phyloP scores from a whole-genome alignment of 2,113 vertebrate species.

The Gorsachius goisagi region DNA sequence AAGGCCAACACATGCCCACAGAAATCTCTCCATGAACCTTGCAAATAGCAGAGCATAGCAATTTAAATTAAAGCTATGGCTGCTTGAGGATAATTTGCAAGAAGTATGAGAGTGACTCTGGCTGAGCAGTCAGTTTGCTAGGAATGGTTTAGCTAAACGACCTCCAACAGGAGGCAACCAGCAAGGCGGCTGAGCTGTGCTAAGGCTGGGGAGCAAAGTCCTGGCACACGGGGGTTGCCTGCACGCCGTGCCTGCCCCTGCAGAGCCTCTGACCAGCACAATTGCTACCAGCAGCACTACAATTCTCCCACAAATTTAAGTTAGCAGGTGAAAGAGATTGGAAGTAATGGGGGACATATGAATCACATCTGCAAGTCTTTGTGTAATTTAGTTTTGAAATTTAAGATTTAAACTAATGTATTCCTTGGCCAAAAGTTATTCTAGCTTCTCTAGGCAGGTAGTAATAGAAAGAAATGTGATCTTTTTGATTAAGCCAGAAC shows the following conservation, averaged over 20 bases:
- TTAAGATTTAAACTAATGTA: slow-evolving; percentile 58
- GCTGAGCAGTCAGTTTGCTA: neutral
- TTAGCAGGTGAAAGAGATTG: neutral
- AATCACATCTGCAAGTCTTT: slow-evolving; percentile 35
- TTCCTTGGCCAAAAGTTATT: slow-evolving; percentile 51
- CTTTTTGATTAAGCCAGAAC: slow-evolving; percentile 65
- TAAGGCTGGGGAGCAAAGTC: neutral
- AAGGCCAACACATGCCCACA: neutral
- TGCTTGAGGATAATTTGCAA: neutral
- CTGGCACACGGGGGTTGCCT: too few species aligned
- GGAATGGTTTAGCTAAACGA: neutral
- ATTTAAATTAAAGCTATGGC: neutral
- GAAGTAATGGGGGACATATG: slow-evolving; percentile 40
- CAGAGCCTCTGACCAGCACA: rapidly evolving
- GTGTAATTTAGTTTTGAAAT: slow-evolving; percentile 36
- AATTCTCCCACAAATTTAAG: slow-evolving; percentile 18
- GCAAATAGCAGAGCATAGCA: neutral
- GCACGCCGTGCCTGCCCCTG: rapidly evolving
- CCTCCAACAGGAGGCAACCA: rapidly evolving
- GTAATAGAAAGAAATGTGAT: slow-evolving; percentile 64
- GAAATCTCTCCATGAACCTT: neutral
- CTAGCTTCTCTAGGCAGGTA: slow-evolving; percentile 53
- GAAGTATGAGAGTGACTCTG: neutral
- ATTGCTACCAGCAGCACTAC: neutral
- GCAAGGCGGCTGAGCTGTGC: neutral